A percentile compares a stretch with the other conserved stretches of the same genome.
Evolutionary conservation across 1,140 invertebrate species (phyloP).

Genomic region (Colletes latitarsis): DNA sequence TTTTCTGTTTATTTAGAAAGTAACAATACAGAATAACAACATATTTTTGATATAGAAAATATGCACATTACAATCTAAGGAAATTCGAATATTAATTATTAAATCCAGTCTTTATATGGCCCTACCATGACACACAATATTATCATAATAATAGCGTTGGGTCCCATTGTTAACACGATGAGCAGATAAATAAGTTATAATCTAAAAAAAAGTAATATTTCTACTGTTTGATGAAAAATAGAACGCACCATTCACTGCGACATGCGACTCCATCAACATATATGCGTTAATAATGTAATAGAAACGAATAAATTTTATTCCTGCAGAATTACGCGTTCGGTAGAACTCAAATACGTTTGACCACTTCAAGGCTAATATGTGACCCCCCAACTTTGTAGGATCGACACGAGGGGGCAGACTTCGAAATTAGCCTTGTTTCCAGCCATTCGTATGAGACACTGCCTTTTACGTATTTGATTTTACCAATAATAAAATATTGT

Average conservation of each 20-base stretch:
- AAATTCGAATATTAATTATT: constrained; percentile 53
- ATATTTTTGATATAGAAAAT: constrained; percentile 77
- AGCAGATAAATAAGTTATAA: constrained; percentile 15
- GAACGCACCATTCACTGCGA: constrained; percentile 29
- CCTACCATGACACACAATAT: constrained; percentile 36
- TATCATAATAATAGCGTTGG: constrained; percentile 32
- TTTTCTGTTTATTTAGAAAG: constrained; percentile 63
- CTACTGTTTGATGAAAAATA: constrained; percentile 35
- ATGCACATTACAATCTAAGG: constrained; percentile 57
- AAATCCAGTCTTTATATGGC: constrained; percentile 48
- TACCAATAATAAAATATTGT: constrained; percentile 54
- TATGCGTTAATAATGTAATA: constrained; percentile 36
- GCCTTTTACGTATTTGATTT: constrained; percentile 57
- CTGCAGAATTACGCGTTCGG: constrained; percentile 28
- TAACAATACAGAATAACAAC: constrained; percentile 70
- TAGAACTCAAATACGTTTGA: constrained; percentile 33
- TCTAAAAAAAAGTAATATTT: constrained; percentile 16
- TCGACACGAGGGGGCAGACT: background rate
- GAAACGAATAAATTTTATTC: constrained; percentile 36
- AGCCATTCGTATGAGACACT: constrained; percentile 37
- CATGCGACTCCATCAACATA: constrained; percentile 30
- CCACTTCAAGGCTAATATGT: constrained; percentile 8
- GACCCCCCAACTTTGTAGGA: constrained; percentile 18
- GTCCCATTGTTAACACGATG: constrained; percentile 16
- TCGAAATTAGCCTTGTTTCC: background rate